Evolutionary conservation across 1,140 invertebrate species (phyloP).

Genomic region (Drusus annulatus): DNA sequence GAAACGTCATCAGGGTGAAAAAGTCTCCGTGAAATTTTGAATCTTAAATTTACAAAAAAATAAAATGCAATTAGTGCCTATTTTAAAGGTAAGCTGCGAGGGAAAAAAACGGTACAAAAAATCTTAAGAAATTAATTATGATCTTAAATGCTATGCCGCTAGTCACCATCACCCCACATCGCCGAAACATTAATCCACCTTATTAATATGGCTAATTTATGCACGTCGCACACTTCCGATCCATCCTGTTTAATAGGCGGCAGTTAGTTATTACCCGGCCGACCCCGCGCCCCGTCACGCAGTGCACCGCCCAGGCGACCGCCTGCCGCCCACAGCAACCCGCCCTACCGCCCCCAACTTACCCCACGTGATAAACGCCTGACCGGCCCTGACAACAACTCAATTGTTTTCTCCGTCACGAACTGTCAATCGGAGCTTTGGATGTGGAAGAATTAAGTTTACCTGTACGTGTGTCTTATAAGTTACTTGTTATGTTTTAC

Average conservation of each 20-base stretch:
- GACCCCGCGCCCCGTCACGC: conserved; percentile 8
- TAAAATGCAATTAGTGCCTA: too few species aligned
- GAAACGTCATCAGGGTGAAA: too few species aligned
- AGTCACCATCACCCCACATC: too few species aligned
- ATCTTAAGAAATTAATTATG: too few species aligned
- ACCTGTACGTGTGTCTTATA: neutral
- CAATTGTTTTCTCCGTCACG: conserved; percentile 27
- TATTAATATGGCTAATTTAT: conserved; percentile 1
- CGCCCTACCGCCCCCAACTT: neutral
- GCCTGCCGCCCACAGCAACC: neutral
- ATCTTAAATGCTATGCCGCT: too few species aligned
- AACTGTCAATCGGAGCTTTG: neutral
- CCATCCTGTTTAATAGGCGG: conserved; percentile 26
- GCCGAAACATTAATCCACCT: too few species aligned
- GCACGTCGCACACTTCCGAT: conserved; percentile 15
- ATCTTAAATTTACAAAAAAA: too few species aligned
- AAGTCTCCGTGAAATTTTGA: too few species aligned
- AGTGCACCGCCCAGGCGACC: neutral
- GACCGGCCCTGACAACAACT: conserved; percentile 7
- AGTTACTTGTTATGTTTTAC: neutral
- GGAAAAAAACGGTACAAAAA: too few species aligned
- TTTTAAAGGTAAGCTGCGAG: too few species aligned
- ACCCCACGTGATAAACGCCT: conserved; percentile 28
- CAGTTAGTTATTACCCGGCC: conserved; percentile 7
- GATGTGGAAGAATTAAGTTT: neutral